phyloP scores from a whole-genome alignment of 53 echinoderm and acorn worm genomes.

The Echinometra lucunter region DNA sequence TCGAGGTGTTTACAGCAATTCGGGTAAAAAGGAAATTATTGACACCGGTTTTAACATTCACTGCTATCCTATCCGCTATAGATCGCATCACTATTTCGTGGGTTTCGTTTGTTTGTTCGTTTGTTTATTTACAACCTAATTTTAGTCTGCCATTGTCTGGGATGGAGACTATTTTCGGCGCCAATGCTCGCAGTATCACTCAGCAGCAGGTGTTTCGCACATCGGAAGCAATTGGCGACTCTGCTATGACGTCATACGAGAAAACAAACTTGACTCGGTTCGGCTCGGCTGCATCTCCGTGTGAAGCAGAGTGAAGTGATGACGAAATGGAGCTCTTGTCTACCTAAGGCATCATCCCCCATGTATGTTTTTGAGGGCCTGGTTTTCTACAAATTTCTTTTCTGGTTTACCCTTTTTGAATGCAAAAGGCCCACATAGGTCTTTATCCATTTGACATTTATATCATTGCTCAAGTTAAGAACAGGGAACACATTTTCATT shows the following conservation, averaged over 20 bases:
- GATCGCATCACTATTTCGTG: neutral
- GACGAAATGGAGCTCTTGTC: constrained; percentile 43
- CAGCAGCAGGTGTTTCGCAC: constrained; percentile 63
- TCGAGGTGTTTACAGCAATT: neutral
- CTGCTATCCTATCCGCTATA: neutral
- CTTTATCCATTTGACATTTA: neutral
- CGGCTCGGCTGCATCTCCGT: constrained; percentile 53
- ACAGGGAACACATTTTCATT: too few species aligned
- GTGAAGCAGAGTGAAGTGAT: constrained; percentile 54
- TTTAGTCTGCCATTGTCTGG: neutral
- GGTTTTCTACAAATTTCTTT: neutral
- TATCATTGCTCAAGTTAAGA: neutral
- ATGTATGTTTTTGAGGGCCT: neutral
- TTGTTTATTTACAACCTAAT: neutral
- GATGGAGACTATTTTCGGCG: neutral
- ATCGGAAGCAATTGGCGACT: constrained; percentile 43
- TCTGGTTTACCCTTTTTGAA: neutral
- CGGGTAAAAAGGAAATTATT: neutral
- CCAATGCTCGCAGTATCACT: constrained; percentile 6
- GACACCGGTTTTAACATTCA: neutral
- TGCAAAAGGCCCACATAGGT: neutral
- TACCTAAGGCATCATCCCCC: neutral
- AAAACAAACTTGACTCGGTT: constrained; percentile 67
- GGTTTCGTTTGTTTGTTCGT: neutral
- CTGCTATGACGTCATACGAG: constrained; percentile 55